Percentiles rank a stretch among this genome's conserved stretches.
phyloP scores from a whole-genome alignment of 2,113 vertebrate genomes.

The Lipotes vexillifer region DNA sequence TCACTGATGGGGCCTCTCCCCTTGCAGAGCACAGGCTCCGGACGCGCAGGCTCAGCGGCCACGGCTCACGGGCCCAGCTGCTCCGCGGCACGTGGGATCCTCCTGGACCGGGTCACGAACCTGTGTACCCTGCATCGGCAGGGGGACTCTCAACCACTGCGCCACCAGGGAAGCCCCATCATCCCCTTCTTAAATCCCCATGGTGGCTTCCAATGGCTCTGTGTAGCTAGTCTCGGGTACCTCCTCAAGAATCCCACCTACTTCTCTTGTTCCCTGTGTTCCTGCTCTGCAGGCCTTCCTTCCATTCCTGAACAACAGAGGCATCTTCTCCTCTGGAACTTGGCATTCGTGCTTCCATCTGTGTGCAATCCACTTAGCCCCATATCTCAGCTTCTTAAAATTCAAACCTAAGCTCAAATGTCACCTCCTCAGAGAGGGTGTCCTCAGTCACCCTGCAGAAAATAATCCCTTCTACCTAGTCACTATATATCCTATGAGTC shows the following conservation, averaged over 20 bases:
- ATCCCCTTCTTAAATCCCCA: not conserved
- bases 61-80: too few relatives aligned
- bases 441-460: not conserved
- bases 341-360: not conserved
- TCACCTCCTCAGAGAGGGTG: not conserved
- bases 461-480: not conserved
- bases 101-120: too few relatives aligned
- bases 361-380: not conserved
- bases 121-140: too few relatives aligned
- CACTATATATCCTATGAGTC: not conserved
- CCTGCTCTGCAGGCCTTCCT: not conserved
- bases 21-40: too few relatives aligned
- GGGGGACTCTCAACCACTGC: too few relatives aligned
- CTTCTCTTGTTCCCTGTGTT: not conserved
- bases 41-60: too few relatives aligned
- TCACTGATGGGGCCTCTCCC: too few relatives aligned
- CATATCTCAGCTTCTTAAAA: not conserved
- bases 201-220: not conserved
- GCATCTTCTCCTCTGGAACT: not conserved
- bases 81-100: too few relatives aligned
- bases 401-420: not conserved
- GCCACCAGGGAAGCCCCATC: too few relatives aligned
- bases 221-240: not conserved
- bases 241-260: not conserved
- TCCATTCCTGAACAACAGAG: not conserved